Evolutionary conservation across 2,113 vertebrate species (phyloP), one percentile per base, ranked within the genome.

Genomic region (Hylia prasina): DNA sequence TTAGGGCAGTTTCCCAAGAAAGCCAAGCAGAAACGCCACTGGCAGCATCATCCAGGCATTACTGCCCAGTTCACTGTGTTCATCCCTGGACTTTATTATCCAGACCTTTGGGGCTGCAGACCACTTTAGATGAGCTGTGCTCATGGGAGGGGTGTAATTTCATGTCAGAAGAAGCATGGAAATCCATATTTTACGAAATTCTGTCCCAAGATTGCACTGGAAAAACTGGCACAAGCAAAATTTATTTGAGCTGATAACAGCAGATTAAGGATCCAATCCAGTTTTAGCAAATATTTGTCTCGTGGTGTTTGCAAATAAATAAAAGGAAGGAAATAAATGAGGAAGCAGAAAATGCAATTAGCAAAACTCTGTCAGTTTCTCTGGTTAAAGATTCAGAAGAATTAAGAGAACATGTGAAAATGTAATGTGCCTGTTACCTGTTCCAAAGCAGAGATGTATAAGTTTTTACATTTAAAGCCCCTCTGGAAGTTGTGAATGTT

Each of bases 131-230:
- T n/a, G 30, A 54, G 22, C 40, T 68, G 20, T 45, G 45, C n/a
- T 54, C 35, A 42, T 0, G 1, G 5, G 31, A 61, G 17, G 6
- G 15, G 10, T 69, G 40, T 15, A 54, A 56, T 47, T 42, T 19
- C 63, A n/a, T 47, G 11, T 44, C 47, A 82, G 12, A 47, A 24
- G 15, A 14, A 61, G 31, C 21, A 35, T 19, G 15, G 30, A 76
- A 75, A 82, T 12, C 20, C 24, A 28, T 7, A 5, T 30, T 78
- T 45, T 40, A 24, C 28, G 14, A 47, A 61, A 69, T 47, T 60
- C 60, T 45, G 45, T 31, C 9, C 24, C 15, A 53, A 13, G 20
- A 35, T 25, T 47, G 16, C n/a, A 35, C 30, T 61, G n/a, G 24
- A 25, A 75, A 60, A 82, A 15, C 61, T 76, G 42, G 8, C 24